Conservation (phyloP, 2,113 vertebrate genomes). For the Anguilla rostrata region DNA sequence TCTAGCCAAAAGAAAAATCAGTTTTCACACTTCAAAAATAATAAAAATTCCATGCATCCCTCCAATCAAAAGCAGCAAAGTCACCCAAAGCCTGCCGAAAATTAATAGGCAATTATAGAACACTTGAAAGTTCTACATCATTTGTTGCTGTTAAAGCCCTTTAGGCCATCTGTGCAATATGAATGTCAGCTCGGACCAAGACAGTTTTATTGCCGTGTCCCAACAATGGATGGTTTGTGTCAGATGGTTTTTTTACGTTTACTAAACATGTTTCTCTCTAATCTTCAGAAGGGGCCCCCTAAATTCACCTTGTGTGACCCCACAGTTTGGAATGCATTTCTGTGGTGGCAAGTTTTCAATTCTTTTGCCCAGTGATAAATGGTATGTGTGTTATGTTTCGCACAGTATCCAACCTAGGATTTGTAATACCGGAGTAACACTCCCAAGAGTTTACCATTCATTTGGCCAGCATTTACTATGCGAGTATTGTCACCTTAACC, state of each 20-base stretch:
- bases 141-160: neutral
- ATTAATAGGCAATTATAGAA: neutral
- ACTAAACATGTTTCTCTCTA: neutral
- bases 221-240: slow-evolving; percentile 13
- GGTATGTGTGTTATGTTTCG: neutral
- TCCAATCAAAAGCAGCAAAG: neutral
- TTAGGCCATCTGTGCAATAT: neutral
- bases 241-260: neutral
- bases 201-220: neutral
- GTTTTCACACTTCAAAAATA: neutral
- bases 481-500: neutral
- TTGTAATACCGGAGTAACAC: neutral
- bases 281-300: neutral
- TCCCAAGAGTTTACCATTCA: neutral
- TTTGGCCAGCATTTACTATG: neutral
- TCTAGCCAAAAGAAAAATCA: neutral
- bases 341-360: neutral
- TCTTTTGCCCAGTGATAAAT: neutral
- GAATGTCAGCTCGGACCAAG: neutral
- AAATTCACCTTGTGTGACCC: neutral
- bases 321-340: neutral
- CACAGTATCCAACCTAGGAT: neutral
- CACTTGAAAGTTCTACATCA: neutral
- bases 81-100: neutral
- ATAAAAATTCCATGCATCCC: neutral